Base-by-base conservation (phyloP, 2,113 vertebrate species). In the Dissostichus mawsoni region DNA sequence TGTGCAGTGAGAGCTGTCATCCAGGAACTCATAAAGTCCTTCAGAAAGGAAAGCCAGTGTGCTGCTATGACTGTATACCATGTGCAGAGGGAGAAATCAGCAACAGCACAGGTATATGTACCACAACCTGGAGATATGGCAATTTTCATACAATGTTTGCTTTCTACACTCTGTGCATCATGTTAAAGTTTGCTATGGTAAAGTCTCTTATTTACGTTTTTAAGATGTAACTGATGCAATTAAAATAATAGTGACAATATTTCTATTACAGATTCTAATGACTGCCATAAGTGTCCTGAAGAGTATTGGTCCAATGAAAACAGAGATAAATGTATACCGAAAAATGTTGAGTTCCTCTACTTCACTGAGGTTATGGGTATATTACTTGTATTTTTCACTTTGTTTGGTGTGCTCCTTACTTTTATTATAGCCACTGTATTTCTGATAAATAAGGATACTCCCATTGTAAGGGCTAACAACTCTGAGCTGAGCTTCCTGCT, bases 401-500 rank as follows among this genome's bases (percentile, higher is more conserved):
- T 94, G 70, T 86, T 92, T 57, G 94, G 93, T 53, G 81, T 88
- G 5, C 18, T 87, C 5, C 83, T 94, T 9, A 93, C 92, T 36
- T 47, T 88, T 3, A 75, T 76, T 63, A 84, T 92, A 14, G 81
- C 87, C 3, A 71, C 73, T 53, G 33, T 94, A 7, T 94, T 93
- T 55, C 69, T 91, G 4, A 74, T 82, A 13, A 81, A 94, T 64
- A 94, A 89, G 61, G 84, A 94, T 10, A 92, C 93, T 20, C 94
- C 94, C 0, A 36, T 95, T 9, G 92, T 95, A 7, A 92, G 68
- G 45, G 94, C 94, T 23, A 95, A 94, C 77, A 95, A 95, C 81
- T 94, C 94, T 25, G 93, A 95, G 81, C 73, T 95, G 73, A 95
- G 94, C 78, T 95, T 94, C 78, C 83, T 94, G 75, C 78, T 95